These are phyloP conservation scores for Heliocidaris erythrogramma DNA, from an alignment of 35 echinoderm and acorn worm species.

Conservation along the genomic window DNA sequence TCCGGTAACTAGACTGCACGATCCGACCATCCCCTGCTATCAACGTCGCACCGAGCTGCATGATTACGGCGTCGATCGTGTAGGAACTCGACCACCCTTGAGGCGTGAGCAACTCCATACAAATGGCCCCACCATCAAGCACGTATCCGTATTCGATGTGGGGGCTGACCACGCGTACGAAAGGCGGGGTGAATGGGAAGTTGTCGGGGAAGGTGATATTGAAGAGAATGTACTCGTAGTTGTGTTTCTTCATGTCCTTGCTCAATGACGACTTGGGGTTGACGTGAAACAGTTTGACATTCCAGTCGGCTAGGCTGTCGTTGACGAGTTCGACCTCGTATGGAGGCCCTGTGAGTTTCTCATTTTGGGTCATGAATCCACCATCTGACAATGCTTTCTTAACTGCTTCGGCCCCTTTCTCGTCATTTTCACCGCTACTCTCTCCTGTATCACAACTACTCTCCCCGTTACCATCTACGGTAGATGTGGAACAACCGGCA, in stretches of 20 bases:
- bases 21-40: constrained; percentile 61
- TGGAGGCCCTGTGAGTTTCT: constrained; percentile 16
- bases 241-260: constrained; percentile 59
- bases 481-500: constrained; percentile 19
- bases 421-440: neutral
- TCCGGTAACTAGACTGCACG: constrained; percentile 15
- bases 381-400: constrained; percentile 2
- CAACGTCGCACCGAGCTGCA: constrained; percentile 67
- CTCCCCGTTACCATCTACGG: neutral
- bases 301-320: constrained; percentile 64
- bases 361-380: neutral
- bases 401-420: neutral
- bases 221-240: constrained; percentile 50
- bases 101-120: constrained; percentile 66
- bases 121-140: constrained; percentile 65
- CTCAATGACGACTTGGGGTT: constrained; percentile 38
- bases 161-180: constrained; percentile 59
- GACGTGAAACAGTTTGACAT: constrained; percentile 54
- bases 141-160: constrained; percentile 66
- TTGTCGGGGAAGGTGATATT: constrained; percentile 67
- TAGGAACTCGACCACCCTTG: constrained; percentile 65
- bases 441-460: neutral
- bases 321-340: constrained; percentile 52
- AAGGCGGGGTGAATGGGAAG: constrained; percentile 61
- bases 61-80: constrained; percentile 60